A percentile compares a stretch with the other conserved stretches of the same genome.
phyloP scores from a whole-genome alignment of 2,797 vertebrate genomes.

The Helostoma temminkii region DNA sequence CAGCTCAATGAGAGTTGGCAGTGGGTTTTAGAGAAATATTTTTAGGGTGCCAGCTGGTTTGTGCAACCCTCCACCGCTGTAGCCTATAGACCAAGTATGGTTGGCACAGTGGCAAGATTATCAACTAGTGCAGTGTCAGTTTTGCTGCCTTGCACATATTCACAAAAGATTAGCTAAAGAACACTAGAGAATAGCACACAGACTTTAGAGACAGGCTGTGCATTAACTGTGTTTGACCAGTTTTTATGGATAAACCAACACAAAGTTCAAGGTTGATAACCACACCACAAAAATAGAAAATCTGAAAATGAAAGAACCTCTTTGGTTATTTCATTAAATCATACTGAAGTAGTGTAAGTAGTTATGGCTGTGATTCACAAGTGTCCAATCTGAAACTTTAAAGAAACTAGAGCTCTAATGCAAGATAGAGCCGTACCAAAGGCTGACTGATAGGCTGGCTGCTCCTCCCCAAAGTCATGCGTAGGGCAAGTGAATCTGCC shows the following conservation, averaged over 20 bases:
- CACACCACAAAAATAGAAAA: not conserved
- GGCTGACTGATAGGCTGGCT: conserved; percentile 52
- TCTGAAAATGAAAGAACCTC: not conserved
- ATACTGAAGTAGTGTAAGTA: not conserved
- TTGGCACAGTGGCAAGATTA: not conserved
- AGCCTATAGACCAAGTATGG: conserved; percentile 29
- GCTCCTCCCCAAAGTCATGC: conserved; percentile 48
- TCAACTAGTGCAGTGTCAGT: conserved; percentile 13
- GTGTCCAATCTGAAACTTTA: not conserved
- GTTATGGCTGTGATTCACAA: conserved; percentile 10
- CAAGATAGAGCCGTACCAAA: conserved; percentile 25
- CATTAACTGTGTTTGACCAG: conserved; percentile 3
- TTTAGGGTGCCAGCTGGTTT: conserved; percentile 43
- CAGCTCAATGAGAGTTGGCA: conserved; percentile 61
- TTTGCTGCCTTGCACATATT: conserved; percentile 16
- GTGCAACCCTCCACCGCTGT: conserved; percentile 9
- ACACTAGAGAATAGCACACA: not conserved
- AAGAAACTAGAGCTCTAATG: conserved; percentile 32
- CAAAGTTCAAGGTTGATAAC: not conserved
- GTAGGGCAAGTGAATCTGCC: conserved; percentile 45
- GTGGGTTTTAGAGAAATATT: conserved; percentile 48
- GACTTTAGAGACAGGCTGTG: not conserved
- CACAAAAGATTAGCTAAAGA: conserved; percentile 3
- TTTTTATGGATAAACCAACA: not conserved
- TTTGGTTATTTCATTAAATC: not conserved